Conservation (phyloP, 2,113 vertebrate species). For the Callorhinus ursinus region DNA sequence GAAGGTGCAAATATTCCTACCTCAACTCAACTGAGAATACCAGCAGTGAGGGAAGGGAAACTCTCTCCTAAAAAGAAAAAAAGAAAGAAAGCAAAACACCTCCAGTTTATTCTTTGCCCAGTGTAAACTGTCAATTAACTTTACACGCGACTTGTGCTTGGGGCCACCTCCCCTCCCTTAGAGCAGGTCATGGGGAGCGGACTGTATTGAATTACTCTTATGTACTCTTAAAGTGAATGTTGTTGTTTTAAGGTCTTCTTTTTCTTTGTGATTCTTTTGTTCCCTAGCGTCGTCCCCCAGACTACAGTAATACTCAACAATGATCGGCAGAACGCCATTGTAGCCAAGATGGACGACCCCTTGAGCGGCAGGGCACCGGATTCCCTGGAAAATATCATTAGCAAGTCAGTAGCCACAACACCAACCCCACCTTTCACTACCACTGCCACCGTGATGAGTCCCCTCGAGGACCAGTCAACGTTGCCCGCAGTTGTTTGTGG, state of each 20-base stretch:
- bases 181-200: neutral
- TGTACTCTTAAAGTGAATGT: constrained; percentile 60
- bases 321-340: constrained; percentile 89
- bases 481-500: neutral
- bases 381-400: constrained; percentile 96
- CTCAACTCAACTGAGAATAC: neutral
- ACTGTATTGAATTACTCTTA: constrained; percentile 67
- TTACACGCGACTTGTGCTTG: neutral
- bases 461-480: neutral
- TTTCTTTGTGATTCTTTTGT: constrained; percentile 81
- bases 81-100: neutral
- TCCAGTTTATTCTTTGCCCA: neutral
- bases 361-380: constrained; percentile 87
- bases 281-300: constrained; percentile 95
- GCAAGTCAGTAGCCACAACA: constrained; percentile 91
- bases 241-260: constrained; percentile 63
- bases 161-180: neutral
- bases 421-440: neutral
- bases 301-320: constrained; percentile 98
- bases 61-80: neutral
- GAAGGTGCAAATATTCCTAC: too few relatives aligned
- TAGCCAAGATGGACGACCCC: constrained; percentile 93
- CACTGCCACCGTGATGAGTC: neutral
- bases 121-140: neutral
- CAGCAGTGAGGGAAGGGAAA: neutral